A percentile compares a stretch with the other conserved stretches of the same genome.
Evolutionary conservation across 2,113 vertebrate genomes (phyloP).

Genomic region (Sinocyclocheilus anshuiensis): DNA sequence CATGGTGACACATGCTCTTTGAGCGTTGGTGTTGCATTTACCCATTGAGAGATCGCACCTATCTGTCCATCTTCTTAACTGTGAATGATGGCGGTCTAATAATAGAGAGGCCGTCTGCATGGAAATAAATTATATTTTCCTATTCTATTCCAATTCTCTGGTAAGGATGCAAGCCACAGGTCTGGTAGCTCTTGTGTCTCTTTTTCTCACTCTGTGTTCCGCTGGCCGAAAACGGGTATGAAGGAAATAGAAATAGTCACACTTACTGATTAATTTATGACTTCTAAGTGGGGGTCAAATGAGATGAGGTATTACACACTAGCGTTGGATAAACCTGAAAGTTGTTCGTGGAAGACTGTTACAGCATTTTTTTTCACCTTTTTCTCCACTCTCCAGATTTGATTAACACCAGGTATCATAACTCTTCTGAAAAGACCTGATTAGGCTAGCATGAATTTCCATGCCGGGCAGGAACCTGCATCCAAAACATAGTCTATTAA

Average conservation of each 20-base stretch:
- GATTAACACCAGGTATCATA: no score
- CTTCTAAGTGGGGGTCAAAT: background rate
- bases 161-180: background rate
- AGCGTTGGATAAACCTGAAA: background rate
- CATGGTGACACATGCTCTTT: constrained; percentile 42
- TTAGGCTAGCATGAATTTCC: background rate
- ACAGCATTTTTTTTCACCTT: background rate
- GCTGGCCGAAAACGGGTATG: background rate
- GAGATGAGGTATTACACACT: constrained; percentile 10
- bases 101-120: constrained; percentile 44
- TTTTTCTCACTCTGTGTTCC: constrained; percentile 3
- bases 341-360: background rate
- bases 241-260: background rate
- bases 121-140: constrained; percentile 34
- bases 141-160: background rate
- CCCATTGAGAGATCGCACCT: constrained; percentile 56
- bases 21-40: constrained; percentile 32
- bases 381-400: background rate
- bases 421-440: no score
- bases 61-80: constrained; percentile 56
- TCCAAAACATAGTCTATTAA: background rate
- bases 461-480: background rate
- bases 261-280: constrained; percentile 18
- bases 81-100: constrained; percentile 52
- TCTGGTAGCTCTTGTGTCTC: background rate